Evolutionary conservation across 2,113 vertebrate genomes (phyloP), one percentile per base, ranked within the genome.

Genomic region (Salvelinus alpinus): DNA sequence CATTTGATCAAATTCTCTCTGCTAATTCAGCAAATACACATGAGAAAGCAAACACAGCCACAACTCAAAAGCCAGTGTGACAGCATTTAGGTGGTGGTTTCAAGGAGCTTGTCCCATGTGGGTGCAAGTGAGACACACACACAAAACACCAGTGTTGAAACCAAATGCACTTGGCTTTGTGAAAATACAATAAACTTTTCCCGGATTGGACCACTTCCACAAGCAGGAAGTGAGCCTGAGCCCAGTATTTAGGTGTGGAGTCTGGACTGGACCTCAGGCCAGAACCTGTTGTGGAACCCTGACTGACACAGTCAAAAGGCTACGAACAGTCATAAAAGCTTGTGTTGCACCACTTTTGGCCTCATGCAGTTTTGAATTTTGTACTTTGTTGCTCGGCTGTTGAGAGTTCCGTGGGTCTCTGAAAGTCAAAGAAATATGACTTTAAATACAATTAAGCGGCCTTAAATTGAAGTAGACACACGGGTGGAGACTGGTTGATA

Each of bases 1-100:
- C 48, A 29, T 72, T 70, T 71, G 65, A 70, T 77, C 29, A 24
- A 59, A 76, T 80, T 80, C 34, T 54, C 54, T 68, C 29, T 25
- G 59, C 54, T 71, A 80, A 79, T 72, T 74, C 24, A 24, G 44
- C 64, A 51, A 76, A 69, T 14, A 2, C 27, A 72, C 68, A 74
- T 18, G 16, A 67, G 59, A n/a, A 81, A 60, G 62, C 48, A 74
- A 74, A 34, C 38, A 34, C 4, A 7, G 57, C 7, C 69, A 22
- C 34, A n/a, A 34, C 25, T 51, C 25, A 9, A 64, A 51, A n/a
- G 73, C 60, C 48, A 74, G 25, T 31, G 51, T 73, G 73, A 78
- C 60, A 27, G 74, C 31, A 57, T 71, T 64, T 82, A 25, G 83
- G 75, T 64, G 64, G n/a, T 3, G 12, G 18, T 67, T 69, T 5